Percentiles rank a stretch among this genome's conserved stretches.
Conservation (phyloP, 2,113 vertebrate species). For the Lucifuga dentata region DNA sequence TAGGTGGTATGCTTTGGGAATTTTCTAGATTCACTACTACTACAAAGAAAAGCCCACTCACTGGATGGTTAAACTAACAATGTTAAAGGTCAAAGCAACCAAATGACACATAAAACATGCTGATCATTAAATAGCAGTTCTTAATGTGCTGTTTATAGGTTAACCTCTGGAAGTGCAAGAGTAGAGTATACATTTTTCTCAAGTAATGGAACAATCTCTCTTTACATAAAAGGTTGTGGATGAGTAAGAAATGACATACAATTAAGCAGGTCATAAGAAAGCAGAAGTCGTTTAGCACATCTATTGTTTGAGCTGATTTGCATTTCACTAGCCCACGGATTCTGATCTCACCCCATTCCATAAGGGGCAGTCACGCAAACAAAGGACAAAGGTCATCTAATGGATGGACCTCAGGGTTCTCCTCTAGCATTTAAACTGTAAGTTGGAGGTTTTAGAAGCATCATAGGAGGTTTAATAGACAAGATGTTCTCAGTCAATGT, state of each 20-base stretch:
- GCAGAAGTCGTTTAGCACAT: not conserved
- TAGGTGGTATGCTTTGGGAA: too few relatives aligned
- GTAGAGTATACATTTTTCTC: not conserved
- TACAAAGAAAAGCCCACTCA: too few relatives aligned
- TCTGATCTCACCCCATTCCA: not conserved
- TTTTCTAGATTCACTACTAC: too few relatives aligned
- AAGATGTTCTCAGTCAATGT: too few relatives aligned
- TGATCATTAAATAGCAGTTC: too few relatives aligned
- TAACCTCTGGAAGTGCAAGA: not conserved
- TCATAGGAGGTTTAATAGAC: conserved; percentile 7
- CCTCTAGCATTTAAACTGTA: conserved; percentile 25
- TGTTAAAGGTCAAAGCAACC: conserved; percentile 9
- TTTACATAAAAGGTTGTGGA: not conserved
- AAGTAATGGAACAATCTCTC: not conserved
- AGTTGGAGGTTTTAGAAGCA: not conserved
- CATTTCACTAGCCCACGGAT: not conserved
- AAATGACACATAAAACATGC: not conserved
- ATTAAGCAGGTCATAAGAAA: too few relatives aligned
- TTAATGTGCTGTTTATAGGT: conserved; percentile 1
- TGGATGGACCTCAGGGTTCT: conserved; percentile 32
- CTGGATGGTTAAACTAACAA: too few relatives aligned
- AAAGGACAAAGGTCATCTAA: conserved; percentile 52
- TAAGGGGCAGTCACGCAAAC: conserved; percentile 21
- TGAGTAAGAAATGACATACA: too few relatives aligned
- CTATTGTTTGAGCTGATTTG: not conserved